Evolutionary conservation across 2,797 vertebrate genomes (phyloP).

Genomic region (Malurus splendens): DNA sequence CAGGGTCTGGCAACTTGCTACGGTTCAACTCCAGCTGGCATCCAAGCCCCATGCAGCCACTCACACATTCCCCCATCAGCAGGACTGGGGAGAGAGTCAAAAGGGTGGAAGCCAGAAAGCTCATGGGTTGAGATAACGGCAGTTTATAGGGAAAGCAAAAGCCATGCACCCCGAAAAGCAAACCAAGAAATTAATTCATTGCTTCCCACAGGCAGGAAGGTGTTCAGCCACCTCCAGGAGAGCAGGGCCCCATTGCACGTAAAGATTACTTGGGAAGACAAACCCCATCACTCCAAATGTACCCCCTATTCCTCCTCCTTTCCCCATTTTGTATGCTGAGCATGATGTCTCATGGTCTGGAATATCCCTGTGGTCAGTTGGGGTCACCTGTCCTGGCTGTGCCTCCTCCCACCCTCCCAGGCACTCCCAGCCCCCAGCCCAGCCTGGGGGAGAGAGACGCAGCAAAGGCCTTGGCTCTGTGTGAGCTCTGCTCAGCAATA

Average conservation of each 20-base stretch:
- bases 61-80: fast-evolving
- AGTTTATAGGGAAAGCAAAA: not conserved
- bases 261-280: not conserved
- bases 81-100: too few species aligned
- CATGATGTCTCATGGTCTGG: not conserved
- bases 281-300: not conserved
- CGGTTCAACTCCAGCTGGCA: not conserved
- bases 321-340: not conserved
- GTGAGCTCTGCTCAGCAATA: not conserved
- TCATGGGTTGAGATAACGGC: not conserved
- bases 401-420: not conserved
- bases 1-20: not conserved
- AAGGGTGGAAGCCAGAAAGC: not conserved
- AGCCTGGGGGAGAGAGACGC: fast-evolving
- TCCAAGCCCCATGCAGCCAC: not conserved
- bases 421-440: too few species aligned
- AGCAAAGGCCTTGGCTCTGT: not conserved
- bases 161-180: not conserved
- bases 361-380: not conserved
- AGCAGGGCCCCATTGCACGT: not conserved
- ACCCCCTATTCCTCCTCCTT: not conserved
- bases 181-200: not conserved
- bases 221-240: not conserved
- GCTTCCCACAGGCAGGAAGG: not conserved
- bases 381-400: not conserved